Percentiles rank a stretch among this genome's conserved stretches.
These are phyloP conservation scores for Antheraea mylitta DNA, from an alignment of 1,140 invertebrate genomes.

Conservation along the genomic window DNA sequence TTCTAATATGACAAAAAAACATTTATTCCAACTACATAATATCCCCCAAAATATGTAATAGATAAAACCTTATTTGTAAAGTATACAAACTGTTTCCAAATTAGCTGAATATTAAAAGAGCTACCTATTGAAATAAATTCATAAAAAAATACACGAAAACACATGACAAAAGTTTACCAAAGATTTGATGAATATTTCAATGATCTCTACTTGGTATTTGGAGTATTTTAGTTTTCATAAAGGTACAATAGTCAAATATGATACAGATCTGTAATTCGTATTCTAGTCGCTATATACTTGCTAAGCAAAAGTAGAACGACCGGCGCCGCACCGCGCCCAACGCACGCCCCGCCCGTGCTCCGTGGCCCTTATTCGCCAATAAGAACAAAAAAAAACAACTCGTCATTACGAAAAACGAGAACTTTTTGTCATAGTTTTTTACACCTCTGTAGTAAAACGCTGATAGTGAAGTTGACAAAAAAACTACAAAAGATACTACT, in stretches of 20 bases:
- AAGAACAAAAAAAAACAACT: slow-evolving; percentile 27
- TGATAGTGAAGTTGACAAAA: neutral
- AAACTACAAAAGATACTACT: neutral
- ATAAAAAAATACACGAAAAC: neutral
- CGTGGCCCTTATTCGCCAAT: slow-evolving; percentile 29
- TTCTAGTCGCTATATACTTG: slow-evolving; percentile 4
- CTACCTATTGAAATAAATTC: neutral
- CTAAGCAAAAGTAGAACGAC: slow-evolving; percentile 35
- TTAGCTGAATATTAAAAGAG: neutral
- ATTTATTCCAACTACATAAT: too few species aligned
- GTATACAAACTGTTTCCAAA: neutral
- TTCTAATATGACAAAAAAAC: neutral
- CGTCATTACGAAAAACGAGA: slow-evolving; percentile 16
- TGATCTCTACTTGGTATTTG: neutral
- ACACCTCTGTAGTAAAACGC: slow-evolving; percentile 1
- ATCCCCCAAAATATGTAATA: too few species aligned
- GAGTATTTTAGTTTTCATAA: neutral
- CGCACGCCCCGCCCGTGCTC: slow-evolving; percentile 20
- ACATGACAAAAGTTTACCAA: neutral
- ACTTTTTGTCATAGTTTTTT: slow-evolving; percentile 17
- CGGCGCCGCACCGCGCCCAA: slow-evolving; percentile 45
- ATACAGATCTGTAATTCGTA: neutral
- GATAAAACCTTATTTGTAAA: too few species aligned
- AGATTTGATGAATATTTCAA: neutral
- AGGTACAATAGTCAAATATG: neutral